Conservation (phyloP, 1,140 invertebrate genomes). For the Helicoverpa armigera region DNA sequence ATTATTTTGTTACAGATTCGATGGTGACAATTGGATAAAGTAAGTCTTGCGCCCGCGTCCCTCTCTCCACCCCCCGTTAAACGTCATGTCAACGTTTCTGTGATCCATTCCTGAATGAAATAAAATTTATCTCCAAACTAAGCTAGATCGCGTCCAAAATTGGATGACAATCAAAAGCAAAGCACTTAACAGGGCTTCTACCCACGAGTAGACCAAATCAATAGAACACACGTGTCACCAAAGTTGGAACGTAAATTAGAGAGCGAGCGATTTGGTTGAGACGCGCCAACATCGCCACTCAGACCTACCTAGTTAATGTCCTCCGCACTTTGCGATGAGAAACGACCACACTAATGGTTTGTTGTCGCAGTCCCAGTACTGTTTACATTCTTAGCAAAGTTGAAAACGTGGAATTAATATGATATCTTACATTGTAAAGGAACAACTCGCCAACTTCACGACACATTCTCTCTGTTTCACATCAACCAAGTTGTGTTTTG, state of each 20-base stretch:
- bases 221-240: constrained; percentile 63
- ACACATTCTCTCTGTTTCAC: constrained; percentile 37
- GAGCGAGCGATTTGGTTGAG: constrained; percentile 57
- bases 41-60: no score
- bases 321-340: constrained; percentile 58
- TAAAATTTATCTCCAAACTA: background rate
- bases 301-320: constrained; percentile 58
- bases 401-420: constrained; percentile 51
- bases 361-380: constrained; percentile 47
- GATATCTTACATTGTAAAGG: constrained; percentile 41
- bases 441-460: constrained; percentile 30
- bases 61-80: no score
- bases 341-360: constrained; percentile 60
- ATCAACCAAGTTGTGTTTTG: constrained; percentile 26
- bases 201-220: constrained; percentile 56
- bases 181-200: background rate
- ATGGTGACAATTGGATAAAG: background rate
- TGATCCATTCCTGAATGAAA: no score
- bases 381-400: constrained; percentile 48
- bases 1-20: background rate
- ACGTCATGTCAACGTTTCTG: no score
- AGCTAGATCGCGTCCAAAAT: background rate
- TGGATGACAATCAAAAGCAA: constrained; percentile 31
- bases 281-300: constrained; percentile 55
- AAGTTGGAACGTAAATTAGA: constrained; percentile 64